Conservation (phyloP, 2,113 vertebrate species). For the Periophthalmus modestus region DNA sequence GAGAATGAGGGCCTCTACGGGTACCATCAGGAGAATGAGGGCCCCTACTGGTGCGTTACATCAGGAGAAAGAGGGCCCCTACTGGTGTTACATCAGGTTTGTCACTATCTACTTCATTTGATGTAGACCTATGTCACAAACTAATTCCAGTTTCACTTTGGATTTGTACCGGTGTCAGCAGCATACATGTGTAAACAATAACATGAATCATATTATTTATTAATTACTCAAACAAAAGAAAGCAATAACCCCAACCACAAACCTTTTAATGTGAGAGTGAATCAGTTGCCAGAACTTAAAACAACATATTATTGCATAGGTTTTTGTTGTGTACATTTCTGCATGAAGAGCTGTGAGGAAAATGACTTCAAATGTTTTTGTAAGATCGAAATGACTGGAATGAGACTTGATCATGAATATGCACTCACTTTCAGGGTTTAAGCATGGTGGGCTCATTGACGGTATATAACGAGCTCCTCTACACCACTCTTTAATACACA, state of each 20-base stretch:
- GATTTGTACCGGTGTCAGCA: not conserved
- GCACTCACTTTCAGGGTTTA: conserved; percentile 13
- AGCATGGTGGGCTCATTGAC: conserved; percentile 24
- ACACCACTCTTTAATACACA: conserved; percentile 10
- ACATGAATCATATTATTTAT: not conserved
- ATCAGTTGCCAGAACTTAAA: conserved; percentile 25
- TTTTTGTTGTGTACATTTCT: conserved; percentile 62
- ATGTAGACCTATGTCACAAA: no score
- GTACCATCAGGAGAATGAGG: no score
- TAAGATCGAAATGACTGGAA: no score
- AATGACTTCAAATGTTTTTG: conserved; percentile 20
- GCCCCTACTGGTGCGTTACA: no score
- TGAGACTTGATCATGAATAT: conserved; percentile 4
- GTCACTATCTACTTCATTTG: no score
- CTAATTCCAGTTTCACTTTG: not conserved
- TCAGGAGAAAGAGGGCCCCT: no score
- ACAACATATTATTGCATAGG: conserved; percentile 63
- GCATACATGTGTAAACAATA: not conserved
- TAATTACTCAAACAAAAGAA: conserved; percentile 10
- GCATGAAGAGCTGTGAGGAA: conserved; percentile 42
- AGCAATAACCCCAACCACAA: conserved; percentile 40
- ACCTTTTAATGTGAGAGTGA: conserved; percentile 66
- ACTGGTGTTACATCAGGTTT: not conserved
- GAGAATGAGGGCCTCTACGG: not conserved
- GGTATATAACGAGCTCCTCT: not conserved